Base-by-base conservation (phyloP, 2,113 vertebrate species). In the Telmatochromis sp. region DNA sequence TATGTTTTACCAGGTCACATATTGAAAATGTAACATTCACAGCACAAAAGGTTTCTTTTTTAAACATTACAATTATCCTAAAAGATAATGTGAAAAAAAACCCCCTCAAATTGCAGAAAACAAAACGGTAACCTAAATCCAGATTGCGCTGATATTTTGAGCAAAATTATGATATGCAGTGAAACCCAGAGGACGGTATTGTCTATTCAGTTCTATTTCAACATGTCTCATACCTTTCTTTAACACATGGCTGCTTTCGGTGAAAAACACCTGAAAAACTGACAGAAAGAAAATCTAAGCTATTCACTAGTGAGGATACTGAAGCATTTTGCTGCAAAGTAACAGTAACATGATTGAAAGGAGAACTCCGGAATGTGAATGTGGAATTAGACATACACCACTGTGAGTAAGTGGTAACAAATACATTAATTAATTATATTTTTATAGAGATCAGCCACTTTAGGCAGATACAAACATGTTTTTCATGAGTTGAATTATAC, bases 91-190 rank as follows among this genome's bases (percentile, higher is more conserved):
- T 21, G n/a, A 0, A 17, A 14, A 6, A 6, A 15, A 23, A 42
- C 0, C 0, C 3, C 13, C 14, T 47, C 9, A 47, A 73, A 73
- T 47, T 75, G 8, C 7, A 47, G 40, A 75, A 45, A 28, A 12
- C 4, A 19, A 75, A 49, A 49, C 26, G 8, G 7, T 49, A 78
- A 51, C 2, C 6, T 13, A 51, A 49, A 51, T 31, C 1, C 45
- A 31, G 15, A 78, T 28, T n/a, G 1, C 1, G 28, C 45, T 3
- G 17, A 78, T 51, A 2, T 51, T 78, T 78, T 14, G 9, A 26
- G 1, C 0, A 33, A 78, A 31, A 51, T 0, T 6, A n/a, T n/a
- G 40, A 75, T 47, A 28, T 75, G 65, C 37, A 75, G 40, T 75
- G 73, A 49, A 78, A 49, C 15, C 45, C 73, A 78, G 15, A 78